phyloP scores from a whole-genome alignment of 2,888 invertebrate species.

The Sepiola atlantica region DNA sequence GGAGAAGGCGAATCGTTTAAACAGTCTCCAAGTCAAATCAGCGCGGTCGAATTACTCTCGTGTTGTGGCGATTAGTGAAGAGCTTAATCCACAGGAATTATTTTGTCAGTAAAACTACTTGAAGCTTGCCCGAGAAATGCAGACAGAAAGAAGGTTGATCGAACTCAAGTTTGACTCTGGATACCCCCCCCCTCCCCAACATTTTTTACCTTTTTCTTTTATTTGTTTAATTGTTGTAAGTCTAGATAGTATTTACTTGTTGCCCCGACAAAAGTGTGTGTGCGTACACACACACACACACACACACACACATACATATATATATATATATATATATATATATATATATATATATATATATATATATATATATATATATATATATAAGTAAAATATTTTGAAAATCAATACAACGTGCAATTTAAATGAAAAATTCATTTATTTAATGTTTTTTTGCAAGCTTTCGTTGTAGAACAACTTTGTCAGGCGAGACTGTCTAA shows the following conservation, averaged over 20 bases:
- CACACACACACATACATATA: too few species aligned
- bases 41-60: not conserved
- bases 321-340: too few species aligned
- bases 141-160: not conserved
- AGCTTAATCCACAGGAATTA: not conserved
- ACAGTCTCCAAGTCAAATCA: not conserved
- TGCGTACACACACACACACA: too few species aligned
- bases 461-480: too few species aligned
- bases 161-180: not conserved
- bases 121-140: not conserved
- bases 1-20: not conserved
- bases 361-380: too few species aligned
- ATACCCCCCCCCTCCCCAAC: not conserved
- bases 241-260: not conserved
- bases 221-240: not conserved
- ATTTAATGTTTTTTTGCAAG: too few species aligned
- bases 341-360: too few species aligned
- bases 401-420: too few species aligned
- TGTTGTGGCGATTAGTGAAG: not conserved
- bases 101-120: constrained; percentile 11
- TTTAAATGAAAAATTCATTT: too few species aligned
- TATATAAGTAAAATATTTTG: too few species aligned
- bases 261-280: not conserved
- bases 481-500: too few species aligned
- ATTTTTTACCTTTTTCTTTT: not conserved